Percentiles rank a stretch among this genome's conserved stretches.
Evolutionary conservation across 2,113 vertebrate species (phyloP).

Genomic region (Neofelis nebulosa): DNA sequence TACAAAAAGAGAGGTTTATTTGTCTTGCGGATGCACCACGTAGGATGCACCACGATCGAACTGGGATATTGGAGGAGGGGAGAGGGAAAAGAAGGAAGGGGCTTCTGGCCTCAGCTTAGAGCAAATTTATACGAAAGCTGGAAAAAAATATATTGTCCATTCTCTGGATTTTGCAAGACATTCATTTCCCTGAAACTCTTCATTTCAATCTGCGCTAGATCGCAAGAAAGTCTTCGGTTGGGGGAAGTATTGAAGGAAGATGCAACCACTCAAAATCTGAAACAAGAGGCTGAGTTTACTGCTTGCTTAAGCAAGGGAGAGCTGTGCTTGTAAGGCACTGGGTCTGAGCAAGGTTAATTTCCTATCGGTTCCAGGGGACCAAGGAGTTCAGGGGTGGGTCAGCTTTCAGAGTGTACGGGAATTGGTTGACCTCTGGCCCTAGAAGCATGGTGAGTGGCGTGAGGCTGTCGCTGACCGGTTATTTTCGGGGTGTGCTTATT

Average conservation of each 20-base stretch:
- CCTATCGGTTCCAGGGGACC: neutral
- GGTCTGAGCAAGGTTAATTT: neutral
- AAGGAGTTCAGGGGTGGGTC: neutral
- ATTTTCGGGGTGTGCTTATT: neutral
- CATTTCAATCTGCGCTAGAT: neutral
- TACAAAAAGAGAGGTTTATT: neutral
- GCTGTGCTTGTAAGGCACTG: neutral
- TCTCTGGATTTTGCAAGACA: conserved; percentile 21
- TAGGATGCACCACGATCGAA: neutral
- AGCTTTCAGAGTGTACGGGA: neutral
- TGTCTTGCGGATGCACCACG: neutral
- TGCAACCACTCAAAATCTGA: neutral
- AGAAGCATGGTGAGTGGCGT: fast-evolving
- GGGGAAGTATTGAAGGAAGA: neutral
- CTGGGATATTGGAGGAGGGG: neutral
- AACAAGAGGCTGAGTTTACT: neutral
- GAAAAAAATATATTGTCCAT: neutral
- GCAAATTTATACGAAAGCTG: neutral
- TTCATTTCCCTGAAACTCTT: neutral
- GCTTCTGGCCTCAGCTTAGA: neutral
- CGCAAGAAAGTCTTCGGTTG: neutral
- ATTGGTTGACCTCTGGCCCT: neutral
- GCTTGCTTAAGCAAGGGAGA: neutral
- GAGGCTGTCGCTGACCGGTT: neutral
- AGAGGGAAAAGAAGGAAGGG: neutral